Evolutionary conservation across 2,888 invertebrate genomes (phyloP).

Genomic region (Patella caerulea): DNA sequence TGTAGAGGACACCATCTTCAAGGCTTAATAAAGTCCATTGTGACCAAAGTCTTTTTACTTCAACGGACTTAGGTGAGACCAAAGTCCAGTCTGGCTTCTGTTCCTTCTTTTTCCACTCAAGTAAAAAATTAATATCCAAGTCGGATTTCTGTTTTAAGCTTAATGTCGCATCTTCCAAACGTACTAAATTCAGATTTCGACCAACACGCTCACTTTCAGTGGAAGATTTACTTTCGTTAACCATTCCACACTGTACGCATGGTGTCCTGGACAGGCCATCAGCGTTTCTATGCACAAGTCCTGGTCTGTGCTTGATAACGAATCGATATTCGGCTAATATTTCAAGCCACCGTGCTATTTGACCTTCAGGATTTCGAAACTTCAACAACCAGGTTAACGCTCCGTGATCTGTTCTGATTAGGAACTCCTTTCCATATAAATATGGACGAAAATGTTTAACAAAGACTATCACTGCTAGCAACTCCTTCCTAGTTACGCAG

Average conservation of each 20-base stretch:
- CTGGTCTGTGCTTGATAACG: too few relatives aligned
- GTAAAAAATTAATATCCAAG: too few relatives aligned
- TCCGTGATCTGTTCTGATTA: too few relatives aligned
- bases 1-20: too few relatives aligned
- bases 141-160: neutral
- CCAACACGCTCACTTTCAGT: neutral
- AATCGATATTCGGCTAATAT: too few relatives aligned
- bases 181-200: neutral
- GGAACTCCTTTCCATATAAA: too few relatives aligned
- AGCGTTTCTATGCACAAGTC: too few relatives aligned
- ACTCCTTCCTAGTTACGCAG: conserved; percentile 38
- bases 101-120: neutral
- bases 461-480: conserved; percentile 38
- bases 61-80: neutral
- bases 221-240: neutral
- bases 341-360: too few relatives aligned
- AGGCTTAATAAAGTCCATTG: neutral
- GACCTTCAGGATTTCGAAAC: too few relatives aligned
- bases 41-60: neutral
- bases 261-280: too few relatives aligned
- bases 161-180: neutral
- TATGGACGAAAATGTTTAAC: conserved; percentile 28
- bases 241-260: conserved; percentile 16
- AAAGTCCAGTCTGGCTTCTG: neutral
- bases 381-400: too few relatives aligned